Conservation (phyloP, 1,140 invertebrate genomes). For the Heterodera schachtii region DNA sequence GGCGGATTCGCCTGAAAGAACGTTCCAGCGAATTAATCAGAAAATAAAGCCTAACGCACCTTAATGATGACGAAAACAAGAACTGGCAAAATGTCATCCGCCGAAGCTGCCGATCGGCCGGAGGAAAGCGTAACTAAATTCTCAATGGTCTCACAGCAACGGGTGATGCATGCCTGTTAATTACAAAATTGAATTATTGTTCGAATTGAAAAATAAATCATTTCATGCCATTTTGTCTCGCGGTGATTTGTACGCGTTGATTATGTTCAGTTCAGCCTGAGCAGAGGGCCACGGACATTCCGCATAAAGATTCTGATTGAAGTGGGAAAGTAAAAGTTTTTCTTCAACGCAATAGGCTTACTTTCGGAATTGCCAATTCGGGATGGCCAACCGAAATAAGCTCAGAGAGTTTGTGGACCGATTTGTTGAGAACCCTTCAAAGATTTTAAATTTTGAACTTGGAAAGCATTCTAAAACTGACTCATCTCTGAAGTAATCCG, state of each 20-base stretch:
- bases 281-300: slow-evolving; percentile 97
- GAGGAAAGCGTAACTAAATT: slow-evolving; percentile 72
- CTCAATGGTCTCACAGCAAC: slow-evolving; percentile 85
- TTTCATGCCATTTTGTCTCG: slow-evolving; percentile 79
- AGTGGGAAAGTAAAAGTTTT: slow-evolving; percentile 2
- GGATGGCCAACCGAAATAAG: slow-evolving; percentile 51
- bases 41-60: slow-evolving; percentile 53
- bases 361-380: slow-evolving; percentile 56
- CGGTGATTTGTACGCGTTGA: slow-evolving; percentile 90
- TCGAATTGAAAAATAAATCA: background rate
- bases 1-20: slow-evolving; percentile 79
- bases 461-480: slow-evolving; percentile 69
- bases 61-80: slow-evolving; percentile 94
- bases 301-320: slow-evolving; percentile 74
- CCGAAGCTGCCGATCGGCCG: slow-evolving; percentile 84
- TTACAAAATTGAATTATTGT: background rate
- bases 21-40: background rate
- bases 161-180: slow-evolving; percentile 74
- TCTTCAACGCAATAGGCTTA: background rate
- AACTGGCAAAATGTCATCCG: slow-evolving; percentile 94
- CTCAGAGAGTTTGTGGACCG: slow-evolving; percentile 44
- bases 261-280: slow-evolving; percentile 85
- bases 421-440: slow-evolving; percentile 54
- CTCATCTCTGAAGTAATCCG: slow-evolving; percentile 87
- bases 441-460: slow-evolving; percentile 39